Evolutionary conservation across 2,888 invertebrate genomes (phyloP).

Genomic region (Iselma pallidipennis): DNA sequence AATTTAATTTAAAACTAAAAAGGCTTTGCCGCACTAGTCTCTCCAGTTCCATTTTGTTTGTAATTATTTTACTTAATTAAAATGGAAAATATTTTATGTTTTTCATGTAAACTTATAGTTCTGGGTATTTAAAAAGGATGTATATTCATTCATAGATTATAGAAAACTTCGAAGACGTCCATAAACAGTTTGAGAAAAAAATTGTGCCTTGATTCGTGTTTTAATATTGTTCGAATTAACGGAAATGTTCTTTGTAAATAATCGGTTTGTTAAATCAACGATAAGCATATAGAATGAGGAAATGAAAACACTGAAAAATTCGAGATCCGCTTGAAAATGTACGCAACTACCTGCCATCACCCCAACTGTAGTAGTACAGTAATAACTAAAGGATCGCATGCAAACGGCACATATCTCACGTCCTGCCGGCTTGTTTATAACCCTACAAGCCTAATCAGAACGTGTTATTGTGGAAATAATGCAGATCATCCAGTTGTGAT

Average conservation of each 20-base stretch:
- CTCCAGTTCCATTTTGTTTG: not conserved
- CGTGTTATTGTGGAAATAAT: constrained; percentile 44
- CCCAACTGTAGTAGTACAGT: not conserved
- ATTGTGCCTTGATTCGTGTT: no score
- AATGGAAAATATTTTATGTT: not conserved
- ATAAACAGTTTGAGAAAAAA: no score
- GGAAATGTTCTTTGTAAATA: not conserved
- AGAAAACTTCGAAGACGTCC: no score
- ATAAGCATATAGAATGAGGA: not conserved
- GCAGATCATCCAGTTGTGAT: constrained; percentile 41
- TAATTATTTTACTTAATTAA: not conserved
- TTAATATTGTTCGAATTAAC: not conserved
- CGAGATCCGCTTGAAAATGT: no score
- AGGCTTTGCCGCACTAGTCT: not conserved
- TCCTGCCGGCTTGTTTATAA: constrained; percentile 36
- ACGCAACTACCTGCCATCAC: no score
- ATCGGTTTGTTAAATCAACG: not conserved
- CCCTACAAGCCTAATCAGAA: constrained; percentile 37
- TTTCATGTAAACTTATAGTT: not conserved
- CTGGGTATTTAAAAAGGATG: no score
- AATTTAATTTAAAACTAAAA: not conserved
- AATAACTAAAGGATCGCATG: constrained; percentile 26
- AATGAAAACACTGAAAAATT: not conserved
- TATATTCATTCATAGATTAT: no score
- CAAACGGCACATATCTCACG: constrained; percentile 35